Evolutionary conservation across 1,140 invertebrate species (phyloP), one percentile per base, ranked within the genome.

Genomic region (Drosophila saltans): DNA sequence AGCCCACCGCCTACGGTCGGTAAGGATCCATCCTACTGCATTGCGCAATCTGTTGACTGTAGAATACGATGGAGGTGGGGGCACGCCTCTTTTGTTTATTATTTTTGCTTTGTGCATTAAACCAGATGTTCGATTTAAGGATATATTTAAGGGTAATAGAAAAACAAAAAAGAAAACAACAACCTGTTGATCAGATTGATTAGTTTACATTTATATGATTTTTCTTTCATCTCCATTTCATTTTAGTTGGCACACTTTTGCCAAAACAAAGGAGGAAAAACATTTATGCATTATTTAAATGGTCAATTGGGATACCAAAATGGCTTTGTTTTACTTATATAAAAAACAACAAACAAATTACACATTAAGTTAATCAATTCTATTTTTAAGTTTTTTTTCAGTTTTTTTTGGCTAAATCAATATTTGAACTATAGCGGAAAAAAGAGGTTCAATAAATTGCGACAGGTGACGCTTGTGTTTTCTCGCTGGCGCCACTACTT

Each of bases 31-130:
- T 6, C n/a, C 16, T 36, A 7, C n/a, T 16, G 5, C n/a, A 39
- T 39, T 39, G 33, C 56, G 56, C 56, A 58, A 58, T 58, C 56
- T 58, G 56, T 58, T 10, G 45, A 48, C 24, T 52, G 7, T 26
- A 21, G 8, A 52, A 52, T 40, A 40, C 10, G 9, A 26, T 3
- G 45, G 45, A 10, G 45, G 21, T n/a, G 16, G 45, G 8, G 45
- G 1, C 24, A 26, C 45, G 45, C 45, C 45, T 21, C 21, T 52
- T 48, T 6, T 45, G 16, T 45, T 7, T 45, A 5, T 45, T 45
- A 21, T 7, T 9, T 45, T 48, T 2, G 7, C n/a, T 52, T 52
- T 26, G 45, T 10, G 8, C 16, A 24, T 48, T 24, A 0, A 48
- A 26, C 16, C 45, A 52, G 45, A 52, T 52, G 45, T 52, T 52